Evolutionary conservation across 1,140 invertebrate species (phyloP).

Genomic region (Drosophila orosa): DNA sequence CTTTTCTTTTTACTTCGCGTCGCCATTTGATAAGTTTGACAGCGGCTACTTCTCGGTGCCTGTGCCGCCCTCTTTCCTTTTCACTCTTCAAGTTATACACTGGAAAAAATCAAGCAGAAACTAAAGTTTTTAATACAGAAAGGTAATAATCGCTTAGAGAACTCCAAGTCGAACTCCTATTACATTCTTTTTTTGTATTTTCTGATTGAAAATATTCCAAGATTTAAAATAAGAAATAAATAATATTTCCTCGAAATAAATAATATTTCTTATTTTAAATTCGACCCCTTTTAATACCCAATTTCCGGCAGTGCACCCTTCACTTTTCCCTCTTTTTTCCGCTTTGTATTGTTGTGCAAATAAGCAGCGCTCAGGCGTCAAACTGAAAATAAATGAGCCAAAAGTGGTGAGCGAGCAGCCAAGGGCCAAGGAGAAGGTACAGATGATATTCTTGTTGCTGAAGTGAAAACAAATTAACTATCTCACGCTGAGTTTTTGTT

Average conservation of each 20-base stretch:
- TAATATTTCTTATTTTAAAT: too few species aligned
- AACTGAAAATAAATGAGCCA: conserved; percentile 82
- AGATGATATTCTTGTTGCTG: conserved; percentile 71
- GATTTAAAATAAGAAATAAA: too few species aligned
- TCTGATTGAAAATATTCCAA: too few species aligned
- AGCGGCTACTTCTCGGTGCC: conserved; percentile 65
- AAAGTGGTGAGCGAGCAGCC: conserved; percentile 57
- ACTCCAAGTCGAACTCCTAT: not conserved
- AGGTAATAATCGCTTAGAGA: too few species aligned
- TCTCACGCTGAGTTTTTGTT: conserved; percentile 79
- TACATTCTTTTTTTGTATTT: not conserved
- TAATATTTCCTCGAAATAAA: too few species aligned
- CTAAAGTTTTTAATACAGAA: too few species aligned
- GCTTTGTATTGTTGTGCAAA: conserved; percentile 70
- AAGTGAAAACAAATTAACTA: conserved; percentile 83
- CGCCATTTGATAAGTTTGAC: conserved; percentile 81
- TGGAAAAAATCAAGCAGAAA: not conserved
- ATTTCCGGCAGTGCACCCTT: not conserved
- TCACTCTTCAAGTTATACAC: conserved; percentile 6
- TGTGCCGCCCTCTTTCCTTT: not conserved
- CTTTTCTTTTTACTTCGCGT: conserved; percentile 63
- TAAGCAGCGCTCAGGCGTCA: conserved; percentile 79
- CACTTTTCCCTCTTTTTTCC: not conserved
- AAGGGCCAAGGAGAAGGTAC: conserved; percentile 26
- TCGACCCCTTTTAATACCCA: rapidly evolving